phyloP scores from a whole-genome alignment of 1,140 invertebrate species.

The Anadara kagoshimensis region DNA sequence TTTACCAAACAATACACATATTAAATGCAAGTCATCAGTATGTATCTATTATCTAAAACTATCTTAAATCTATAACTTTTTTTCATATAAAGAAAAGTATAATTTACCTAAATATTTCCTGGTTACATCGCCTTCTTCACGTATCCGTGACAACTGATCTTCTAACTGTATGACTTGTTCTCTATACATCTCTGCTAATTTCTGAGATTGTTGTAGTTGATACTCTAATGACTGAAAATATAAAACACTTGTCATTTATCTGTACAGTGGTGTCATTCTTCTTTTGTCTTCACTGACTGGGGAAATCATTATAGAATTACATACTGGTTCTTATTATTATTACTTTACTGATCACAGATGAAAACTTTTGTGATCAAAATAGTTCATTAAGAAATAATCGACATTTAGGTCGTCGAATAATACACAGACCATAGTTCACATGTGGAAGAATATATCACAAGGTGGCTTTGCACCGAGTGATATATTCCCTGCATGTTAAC shows the following conservation, averaged over 20 bases:
- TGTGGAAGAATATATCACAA: too few relatives aligned
- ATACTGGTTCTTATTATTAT: background rate
- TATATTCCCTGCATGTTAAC: too few relatives aligned
- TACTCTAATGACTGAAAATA: conserved; percentile 65
- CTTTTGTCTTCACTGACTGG: background rate
- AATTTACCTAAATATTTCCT: conserved; percentile 71
- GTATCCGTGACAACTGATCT: conserved; percentile 70
- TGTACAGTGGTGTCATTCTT: background rate
- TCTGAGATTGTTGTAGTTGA: conserved; percentile 70
- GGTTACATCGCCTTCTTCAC: conserved; percentile 72
- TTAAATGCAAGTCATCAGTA: too few relatives aligned
- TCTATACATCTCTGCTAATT: conserved; percentile 72
- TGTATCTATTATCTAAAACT: too few relatives aligned
- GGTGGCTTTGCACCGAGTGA: too few relatives aligned
- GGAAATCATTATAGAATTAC: background rate
- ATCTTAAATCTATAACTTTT: too few relatives aligned
- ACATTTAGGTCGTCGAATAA: too few relatives aligned
- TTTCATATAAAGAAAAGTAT: too few relatives aligned
- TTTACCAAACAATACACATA: too few relatives aligned
- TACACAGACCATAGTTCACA: too few relatives aligned
- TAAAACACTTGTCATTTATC: background rate
- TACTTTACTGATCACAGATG: background rate
- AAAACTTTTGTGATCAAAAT: too few relatives aligned
- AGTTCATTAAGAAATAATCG: too few relatives aligned
- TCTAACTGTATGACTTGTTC: conserved; percentile 74